Percentiles rank a stretch among this genome's conserved stretches.
Evolutionary conservation across 92 coral and sea anemone genomes (phyloP).

Genomic region (Actinostola sp.): DNA sequence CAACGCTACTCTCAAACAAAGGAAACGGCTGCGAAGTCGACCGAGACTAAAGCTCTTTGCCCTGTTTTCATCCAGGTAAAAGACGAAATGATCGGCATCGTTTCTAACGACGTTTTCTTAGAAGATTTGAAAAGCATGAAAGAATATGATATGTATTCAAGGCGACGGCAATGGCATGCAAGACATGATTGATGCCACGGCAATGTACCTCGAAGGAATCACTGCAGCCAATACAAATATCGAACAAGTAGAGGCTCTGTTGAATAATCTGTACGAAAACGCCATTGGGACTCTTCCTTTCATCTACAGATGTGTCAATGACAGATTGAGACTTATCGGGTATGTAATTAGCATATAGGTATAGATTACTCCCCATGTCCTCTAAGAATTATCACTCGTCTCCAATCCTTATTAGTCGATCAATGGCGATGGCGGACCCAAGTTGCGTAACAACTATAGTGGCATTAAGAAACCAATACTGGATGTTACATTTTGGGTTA

Average conservation of each 20-base stretch:
- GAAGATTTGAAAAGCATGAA: constrained; percentile 8
- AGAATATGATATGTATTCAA: constrained; percentile 25
- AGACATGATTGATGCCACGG: constrained; percentile 12
- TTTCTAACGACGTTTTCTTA: constrained; percentile 14
- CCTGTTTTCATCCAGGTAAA: constrained; percentile 1
- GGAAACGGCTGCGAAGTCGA: neutral
- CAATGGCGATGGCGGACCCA: neutral
- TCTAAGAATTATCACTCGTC: neutral
- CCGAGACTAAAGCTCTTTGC: neutral
- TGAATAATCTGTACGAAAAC: neutral
- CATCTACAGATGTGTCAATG: constrained; percentile 9
- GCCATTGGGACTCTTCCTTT: constrained; percentile 10
- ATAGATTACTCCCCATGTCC: neutral
- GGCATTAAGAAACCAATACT: too few relatives aligned
- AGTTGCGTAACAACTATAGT: too few relatives aligned
- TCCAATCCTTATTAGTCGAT: neutral
- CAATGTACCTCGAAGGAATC: neutral
- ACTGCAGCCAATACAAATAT: neutral
- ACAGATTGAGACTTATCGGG: constrained; percentile 11
- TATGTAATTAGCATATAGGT: neutral
- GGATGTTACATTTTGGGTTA: too few relatives aligned
- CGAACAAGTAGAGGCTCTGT: neutral
- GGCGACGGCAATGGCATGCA: constrained; percentile 28
- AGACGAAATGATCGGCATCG: constrained; percentile 16
- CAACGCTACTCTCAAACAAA: neutral